These are phyloP conservation scores for Penaeus japonicus DNA, from an alignment of 1,140 invertebrate genomes.

Conservation along the genomic window DNA sequence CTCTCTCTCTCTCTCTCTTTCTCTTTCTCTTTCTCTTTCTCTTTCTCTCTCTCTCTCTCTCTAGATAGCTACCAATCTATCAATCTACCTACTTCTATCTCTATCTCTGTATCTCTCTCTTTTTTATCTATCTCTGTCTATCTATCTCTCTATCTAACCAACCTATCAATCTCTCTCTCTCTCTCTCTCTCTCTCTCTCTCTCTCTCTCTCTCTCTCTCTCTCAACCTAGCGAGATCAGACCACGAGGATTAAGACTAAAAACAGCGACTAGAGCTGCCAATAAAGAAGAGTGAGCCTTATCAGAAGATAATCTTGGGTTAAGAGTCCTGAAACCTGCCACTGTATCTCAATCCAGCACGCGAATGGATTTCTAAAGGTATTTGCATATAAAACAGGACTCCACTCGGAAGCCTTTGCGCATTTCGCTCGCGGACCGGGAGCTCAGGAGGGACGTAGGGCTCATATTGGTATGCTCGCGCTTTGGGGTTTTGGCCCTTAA, in stretches of 20 bases:
- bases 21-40: background rate
- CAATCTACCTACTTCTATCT: background rate
- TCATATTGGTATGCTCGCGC: background rate
- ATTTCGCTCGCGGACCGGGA: too few relatives aligned
- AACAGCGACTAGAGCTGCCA: background rate
- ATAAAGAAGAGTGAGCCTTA: conserved; percentile 25
- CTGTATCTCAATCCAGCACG: conserved; percentile 3
- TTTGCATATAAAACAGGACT: conserved; percentile 34
- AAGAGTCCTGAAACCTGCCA: background rate
- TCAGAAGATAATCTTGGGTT: conserved; percentile 22
- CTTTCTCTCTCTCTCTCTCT: background rate
- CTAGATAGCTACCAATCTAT: background rate
- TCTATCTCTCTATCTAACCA: background rate
- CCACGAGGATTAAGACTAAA: background rate
- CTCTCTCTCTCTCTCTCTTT: background rate
- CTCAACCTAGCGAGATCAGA: background rate
- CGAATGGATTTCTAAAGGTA: conserved; percentile 22
- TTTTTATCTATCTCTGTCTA: background rate
- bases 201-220: background rate
- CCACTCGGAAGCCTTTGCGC: background rate
- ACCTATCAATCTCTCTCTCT: background rate
- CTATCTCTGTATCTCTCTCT: background rate
- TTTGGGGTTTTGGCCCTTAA: background rate
- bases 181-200: background rate
- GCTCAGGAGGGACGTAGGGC: conserved; percentile 14